These are phyloP conservation scores for Nothoprocta pentlandii DNA, from an alignment of 2,113 vertebrate species.

Conservation along the genomic window DNA sequence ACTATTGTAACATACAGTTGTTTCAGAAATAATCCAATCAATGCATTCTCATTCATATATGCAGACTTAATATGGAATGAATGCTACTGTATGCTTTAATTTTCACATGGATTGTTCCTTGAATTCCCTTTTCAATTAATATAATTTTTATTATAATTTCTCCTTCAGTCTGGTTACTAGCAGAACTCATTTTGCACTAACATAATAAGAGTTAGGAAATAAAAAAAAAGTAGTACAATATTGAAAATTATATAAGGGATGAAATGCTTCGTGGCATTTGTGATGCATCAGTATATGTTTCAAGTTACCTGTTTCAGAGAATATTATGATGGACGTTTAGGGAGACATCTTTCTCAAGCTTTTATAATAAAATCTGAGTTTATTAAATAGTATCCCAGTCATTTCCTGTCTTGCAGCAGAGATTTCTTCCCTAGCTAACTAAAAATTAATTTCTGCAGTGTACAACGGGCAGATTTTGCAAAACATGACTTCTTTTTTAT, in stretches of 20 bases:
- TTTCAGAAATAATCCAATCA: background rate
- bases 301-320: background rate
- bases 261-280: background rate
- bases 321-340: background rate
- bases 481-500: background rate
- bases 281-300: background rate
- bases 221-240: background rate
- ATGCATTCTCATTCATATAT: background rate
- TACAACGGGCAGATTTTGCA: background rate
- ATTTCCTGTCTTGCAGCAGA: background rate
- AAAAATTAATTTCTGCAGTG: background rate
- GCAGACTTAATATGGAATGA: background rate
- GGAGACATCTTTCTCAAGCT: background rate
- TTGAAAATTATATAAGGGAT: background rate
- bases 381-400: background rate
- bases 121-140: background rate
- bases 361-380: conserved; percentile 32
- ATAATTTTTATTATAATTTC: background rate
- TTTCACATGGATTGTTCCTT: background rate
- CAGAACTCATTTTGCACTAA: conserved; percentile 4
- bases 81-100: background rate
- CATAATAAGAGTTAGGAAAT: background rate
- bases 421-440: background rate
- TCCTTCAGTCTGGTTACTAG: background rate
- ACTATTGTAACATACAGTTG: background rate